Percentiles rank a stretch among this genome's conserved stretches.
phyloP scores from a whole-genome alignment of 2,113 vertebrate species.

The Marmota monax region DNA sequence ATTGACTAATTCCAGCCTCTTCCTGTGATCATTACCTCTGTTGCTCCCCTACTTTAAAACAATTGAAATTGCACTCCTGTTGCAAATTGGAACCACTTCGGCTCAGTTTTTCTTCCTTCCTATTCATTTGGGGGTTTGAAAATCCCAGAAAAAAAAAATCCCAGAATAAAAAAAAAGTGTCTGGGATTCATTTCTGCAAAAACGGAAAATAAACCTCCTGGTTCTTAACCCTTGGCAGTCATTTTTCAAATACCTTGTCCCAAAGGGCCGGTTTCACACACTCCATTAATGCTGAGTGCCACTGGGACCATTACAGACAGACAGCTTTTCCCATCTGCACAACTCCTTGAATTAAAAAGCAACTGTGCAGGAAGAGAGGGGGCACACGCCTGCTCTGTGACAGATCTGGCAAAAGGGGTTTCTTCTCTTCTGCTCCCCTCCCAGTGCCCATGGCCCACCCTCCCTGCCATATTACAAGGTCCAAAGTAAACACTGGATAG shows the following conservation, averaged over 20 bases:
- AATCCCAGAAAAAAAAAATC: constrained; percentile 7
- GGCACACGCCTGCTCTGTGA: accelerated
- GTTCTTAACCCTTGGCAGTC: constrained; percentile 59
- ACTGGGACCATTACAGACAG: neutral
- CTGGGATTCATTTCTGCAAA: neutral
- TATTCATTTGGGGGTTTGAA: constrained; percentile 56
- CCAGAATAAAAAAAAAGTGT: neutral
- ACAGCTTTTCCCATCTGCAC: constrained; percentile 1
- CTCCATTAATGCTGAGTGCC: constrained; percentile 12
- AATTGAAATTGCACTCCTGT: constrained; percentile 70
- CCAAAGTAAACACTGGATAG: neutral
- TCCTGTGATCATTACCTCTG: constrained; percentile 74
- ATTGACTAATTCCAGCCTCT: constrained; percentile 82
- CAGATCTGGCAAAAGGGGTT: neutral
- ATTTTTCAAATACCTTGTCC: constrained; percentile 45
- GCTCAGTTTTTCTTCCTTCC: constrained; percentile 25
- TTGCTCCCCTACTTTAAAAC: constrained; percentile 75
- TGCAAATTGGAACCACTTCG: constrained; percentile 71
- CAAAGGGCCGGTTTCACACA: constrained; percentile 16
- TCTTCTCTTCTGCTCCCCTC: accelerated
- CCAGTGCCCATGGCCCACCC: neutral
- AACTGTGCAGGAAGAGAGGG: accelerated
- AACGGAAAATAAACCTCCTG: constrained; percentile 37
- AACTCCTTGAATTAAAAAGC: neutral
- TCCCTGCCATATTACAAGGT: neutral